Evolutionary conservation across 1,140 invertebrate genomes (phyloP).

Genomic region (Sitophilus oryzae): DNA sequence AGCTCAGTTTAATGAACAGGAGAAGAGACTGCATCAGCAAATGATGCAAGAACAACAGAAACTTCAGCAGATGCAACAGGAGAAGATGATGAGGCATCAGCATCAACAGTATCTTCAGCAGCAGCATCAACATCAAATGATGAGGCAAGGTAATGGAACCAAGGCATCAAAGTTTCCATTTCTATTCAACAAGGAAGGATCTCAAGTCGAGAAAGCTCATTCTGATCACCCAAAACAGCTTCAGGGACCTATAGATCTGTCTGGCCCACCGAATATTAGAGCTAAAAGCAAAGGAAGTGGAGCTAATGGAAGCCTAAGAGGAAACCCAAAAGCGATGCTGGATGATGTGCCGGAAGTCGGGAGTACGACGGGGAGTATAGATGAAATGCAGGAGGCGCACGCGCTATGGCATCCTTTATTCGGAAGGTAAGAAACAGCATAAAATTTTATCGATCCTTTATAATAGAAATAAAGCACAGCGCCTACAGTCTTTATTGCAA

Average conservation of each 20-base stretch:
- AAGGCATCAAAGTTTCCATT: slow-evolving; percentile 1
- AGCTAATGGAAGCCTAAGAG: slow-evolving; percentile 14
- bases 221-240: slow-evolving; percentile 8
- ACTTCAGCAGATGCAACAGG: slow-evolving; percentile 17
- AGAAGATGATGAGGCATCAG: slow-evolving; percentile 17
- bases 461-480: too few species aligned
- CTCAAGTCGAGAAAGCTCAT: neutral
- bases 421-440: slow-evolving; percentile 64
- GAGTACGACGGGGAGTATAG: slow-evolving; percentile 49
- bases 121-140: slow-evolving; percentile 27
- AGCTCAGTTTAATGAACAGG: slow-evolving; percentile 16
- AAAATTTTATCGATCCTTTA: too few species aligned
- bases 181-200: neutral
- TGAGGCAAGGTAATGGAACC: neutral
- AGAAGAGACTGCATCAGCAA: slow-evolving; percentile 20
- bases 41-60: slow-evolving; percentile 22
- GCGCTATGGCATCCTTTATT: slow-evolving; percentile 66
- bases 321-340: slow-evolving; percentile 33
- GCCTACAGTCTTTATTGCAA: too few species aligned
- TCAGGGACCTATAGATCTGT: slow-evolving; percentile 35
- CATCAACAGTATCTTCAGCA: slow-evolving; percentile 30
- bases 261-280: slow-evolving; percentile 36
- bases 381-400: slow-evolving; percentile 48
- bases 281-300: slow-evolving; percentile 41
- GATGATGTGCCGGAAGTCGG: slow-evolving; percentile 52